These are phyloP conservation scores for Uropetala carovei DNA, from an alignment of 2,888 invertebrate genomes.

Conservation along the genomic window DNA sequence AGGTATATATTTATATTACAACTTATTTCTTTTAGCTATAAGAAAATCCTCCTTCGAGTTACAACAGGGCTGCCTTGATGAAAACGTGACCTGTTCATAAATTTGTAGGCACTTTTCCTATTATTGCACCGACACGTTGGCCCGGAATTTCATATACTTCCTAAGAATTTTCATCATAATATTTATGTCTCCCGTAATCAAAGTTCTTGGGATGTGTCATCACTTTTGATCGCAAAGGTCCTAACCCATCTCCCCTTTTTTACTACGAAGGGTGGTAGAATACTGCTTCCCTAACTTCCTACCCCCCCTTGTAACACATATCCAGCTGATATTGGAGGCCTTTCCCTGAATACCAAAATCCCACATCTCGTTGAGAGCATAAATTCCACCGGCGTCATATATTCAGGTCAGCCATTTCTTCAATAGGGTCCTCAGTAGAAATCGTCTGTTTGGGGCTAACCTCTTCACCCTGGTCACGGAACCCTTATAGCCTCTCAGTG, in stretches of 20 bases:
- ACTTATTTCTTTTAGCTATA: too few species aligned
- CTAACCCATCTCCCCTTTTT: not conserved
- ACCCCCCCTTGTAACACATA: not conserved
- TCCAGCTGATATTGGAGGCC: not conserved
- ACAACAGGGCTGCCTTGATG: too few species aligned
- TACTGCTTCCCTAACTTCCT: not conserved
- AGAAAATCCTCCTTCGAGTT: too few species aligned
- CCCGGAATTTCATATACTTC: too few species aligned
- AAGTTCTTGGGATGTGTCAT: not conserved
- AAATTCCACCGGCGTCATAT: not conserved
- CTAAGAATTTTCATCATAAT: not conserved
- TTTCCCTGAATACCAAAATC: not conserved
- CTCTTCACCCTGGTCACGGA: not conserved
- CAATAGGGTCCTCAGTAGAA: not conserved
- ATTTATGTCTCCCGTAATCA: not conserved
- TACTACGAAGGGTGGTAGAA: not conserved
- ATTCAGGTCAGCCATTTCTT: not conserved
- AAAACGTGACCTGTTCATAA: too few species aligned
- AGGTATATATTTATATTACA: too few species aligned
- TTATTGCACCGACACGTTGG: too few species aligned
- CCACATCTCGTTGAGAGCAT: not conserved
- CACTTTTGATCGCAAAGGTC: not conserved
- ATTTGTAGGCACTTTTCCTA: too few species aligned
- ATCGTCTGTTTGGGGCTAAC: slow-evolving; percentile 11
- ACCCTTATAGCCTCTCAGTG: not conserved